These are phyloP conservation scores for Drosophila neocordata DNA, from an alignment of 1,140 invertebrate genomes.

Conservation along the genomic window DNA sequence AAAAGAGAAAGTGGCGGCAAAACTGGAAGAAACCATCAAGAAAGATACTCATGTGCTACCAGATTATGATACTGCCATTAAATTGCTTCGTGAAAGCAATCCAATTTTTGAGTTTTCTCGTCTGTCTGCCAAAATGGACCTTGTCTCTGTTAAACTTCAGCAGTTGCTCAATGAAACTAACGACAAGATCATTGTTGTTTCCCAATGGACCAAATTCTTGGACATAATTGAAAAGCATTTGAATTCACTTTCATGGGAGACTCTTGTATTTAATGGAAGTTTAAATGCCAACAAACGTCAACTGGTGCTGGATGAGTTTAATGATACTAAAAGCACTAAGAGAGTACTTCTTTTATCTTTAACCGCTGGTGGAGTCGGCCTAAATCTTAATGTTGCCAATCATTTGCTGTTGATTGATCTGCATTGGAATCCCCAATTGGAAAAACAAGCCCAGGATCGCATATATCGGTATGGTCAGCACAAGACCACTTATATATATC, in stretches of 20 bases:
- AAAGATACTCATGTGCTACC: not conserved
- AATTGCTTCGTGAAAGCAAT: slow-evolving; percentile 41
- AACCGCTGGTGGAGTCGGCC: slow-evolving; percentile 54
- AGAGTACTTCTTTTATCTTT: slow-evolving; percentile 49
- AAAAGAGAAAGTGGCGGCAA: not conserved
- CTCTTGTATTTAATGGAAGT: slow-evolving; percentile 46
- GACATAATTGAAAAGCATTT: slow-evolving; percentile 30
- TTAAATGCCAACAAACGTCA: slow-evolving; percentile 31
- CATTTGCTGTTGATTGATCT: slow-evolving; percentile 54
- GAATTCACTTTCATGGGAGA: slow-evolving; percentile 16
- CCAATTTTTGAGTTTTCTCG: slow-evolving; percentile 44
- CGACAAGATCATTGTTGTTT: slow-evolving; percentile 57
- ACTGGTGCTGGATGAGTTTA: slow-evolving; percentile 40
- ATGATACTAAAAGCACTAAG: slow-evolving; percentile 17
- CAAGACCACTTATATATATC: slow-evolving; percentile 77
- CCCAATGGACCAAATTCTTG: slow-evolving; percentile 48
- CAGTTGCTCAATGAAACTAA: slow-evolving; percentile 31
- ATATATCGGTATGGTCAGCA: slow-evolving; percentile 62
- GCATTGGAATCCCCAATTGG: slow-evolving; percentile 60
- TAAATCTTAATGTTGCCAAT: slow-evolving; percentile 61
- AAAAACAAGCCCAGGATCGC: slow-evolving; percentile 59
- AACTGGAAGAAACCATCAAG: not conserved
- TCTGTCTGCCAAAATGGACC: slow-evolving; percentile 38
- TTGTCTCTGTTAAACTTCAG: slow-evolving; percentile 32
- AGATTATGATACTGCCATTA: slow-evolving; percentile 13